Base-by-base conservation (phyloP, 1,140 invertebrate species). In the Drosophila bipectinata region DNA sequence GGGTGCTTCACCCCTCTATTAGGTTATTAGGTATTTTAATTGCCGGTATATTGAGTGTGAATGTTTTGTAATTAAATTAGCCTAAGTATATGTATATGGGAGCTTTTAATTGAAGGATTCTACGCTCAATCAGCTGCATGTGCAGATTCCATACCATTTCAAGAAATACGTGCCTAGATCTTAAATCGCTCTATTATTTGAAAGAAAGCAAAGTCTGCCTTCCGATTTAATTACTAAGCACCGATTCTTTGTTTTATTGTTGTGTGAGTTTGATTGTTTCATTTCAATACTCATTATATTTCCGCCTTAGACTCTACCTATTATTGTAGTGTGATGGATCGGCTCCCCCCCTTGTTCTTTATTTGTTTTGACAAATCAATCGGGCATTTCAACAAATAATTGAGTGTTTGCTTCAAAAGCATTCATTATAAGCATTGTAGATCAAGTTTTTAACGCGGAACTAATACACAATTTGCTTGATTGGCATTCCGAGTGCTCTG, bases 1-100 rank as follows among this genome's bases (percentile, higher is more conserved):
- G 24, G 9, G 58, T 51, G 10, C 15, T 41, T 63, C 26, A 60
- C 60, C 32, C 18, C 28, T 41, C 26, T 51, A 63, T 66, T 63
- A 66, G 28, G 24, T 51, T 4, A 30, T 32, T 18, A 28, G 26
- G 37, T 32, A 32, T 10, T 47, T 32, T 57, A 44, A 32, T 30
- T 41, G n/a, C 39, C n/a, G 3, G 39, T 41, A n/a, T 10, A 47
- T 9, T 5, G 45, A 32, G 45, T 44, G 47, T 8, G 28, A 63
- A 63, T 64, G 45, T 24, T 4, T 52, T 52, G 15, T 52, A 51
- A 30, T 51, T 41, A 32, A n/a, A 41, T 28, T 15, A 56, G 24
- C 28, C 48, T 34, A 32, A 44, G 28, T 44, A 10, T 4, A 21
- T 44, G 7, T 4, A 21, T 14, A 21, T 14, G 37, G 49, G 8